Evolutionary conservation across 2,797 vertebrate species (phyloP).

Genomic region (Euphonia xanthogaster): DNA sequence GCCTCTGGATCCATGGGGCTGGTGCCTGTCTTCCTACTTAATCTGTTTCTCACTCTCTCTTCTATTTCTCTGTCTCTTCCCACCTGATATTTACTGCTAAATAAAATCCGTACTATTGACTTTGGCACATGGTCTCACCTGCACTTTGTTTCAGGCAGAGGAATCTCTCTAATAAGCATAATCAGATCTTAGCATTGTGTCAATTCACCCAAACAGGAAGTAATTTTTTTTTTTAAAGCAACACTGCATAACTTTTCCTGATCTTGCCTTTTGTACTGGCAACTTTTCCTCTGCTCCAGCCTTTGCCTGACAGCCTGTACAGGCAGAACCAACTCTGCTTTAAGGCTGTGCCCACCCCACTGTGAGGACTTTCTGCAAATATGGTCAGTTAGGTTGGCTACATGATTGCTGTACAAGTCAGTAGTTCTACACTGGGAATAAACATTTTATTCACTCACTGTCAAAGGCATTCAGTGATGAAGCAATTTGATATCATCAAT

Average conservation of each 20-base stretch:
- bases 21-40: background rate
- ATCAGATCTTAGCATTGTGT: background rate
- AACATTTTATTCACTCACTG: background rate
- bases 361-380: background rate
- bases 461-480: background rate
- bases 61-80: background rate
- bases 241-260: background rate
- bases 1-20: background rate
- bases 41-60: background rate
- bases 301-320: background rate
- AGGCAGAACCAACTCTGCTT: background rate
- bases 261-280: background rate
- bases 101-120: rapidly evolving
- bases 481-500: background rate
- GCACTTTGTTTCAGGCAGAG: background rate
- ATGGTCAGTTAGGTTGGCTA: background rate
- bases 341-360: background rate
- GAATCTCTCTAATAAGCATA: background rate
- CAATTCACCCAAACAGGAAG: background rate
- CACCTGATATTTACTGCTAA: background rate
- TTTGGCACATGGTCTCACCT: background rate
- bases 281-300: background rate
- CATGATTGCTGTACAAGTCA: background rate
- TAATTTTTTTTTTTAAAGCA: background rate
- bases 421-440: background rate